A percentile compares a stretch with the other conserved stretches of the same genome.
Evolutionary conservation across 2,113 vertebrate species (phyloP).

Genomic region (Cariama cristata): DNA sequence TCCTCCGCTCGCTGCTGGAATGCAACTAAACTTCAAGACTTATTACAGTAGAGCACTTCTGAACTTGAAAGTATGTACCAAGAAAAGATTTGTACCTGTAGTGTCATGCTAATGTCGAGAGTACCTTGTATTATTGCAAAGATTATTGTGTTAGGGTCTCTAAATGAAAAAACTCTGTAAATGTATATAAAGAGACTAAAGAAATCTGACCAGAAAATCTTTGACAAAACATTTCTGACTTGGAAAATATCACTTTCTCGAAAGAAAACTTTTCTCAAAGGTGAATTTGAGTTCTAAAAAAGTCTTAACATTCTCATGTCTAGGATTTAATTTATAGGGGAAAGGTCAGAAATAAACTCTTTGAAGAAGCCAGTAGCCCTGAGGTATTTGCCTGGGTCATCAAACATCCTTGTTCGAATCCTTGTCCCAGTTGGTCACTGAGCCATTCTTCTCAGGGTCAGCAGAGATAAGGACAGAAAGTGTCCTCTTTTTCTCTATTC

Average conservation of each 20-base stretch:
- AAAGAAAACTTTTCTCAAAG: neutral
- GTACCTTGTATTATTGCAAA: neutral
- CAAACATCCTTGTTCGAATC: neutral
- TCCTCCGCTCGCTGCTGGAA: neutral
- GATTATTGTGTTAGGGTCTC: neutral
- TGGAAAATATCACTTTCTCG: neutral
- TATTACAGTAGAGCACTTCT: neutral
- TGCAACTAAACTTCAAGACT: neutral
- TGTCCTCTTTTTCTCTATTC: neutral
- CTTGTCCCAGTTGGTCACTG: neutral
- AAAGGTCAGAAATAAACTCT: constrained; percentile 9
- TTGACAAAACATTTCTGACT: neutral
- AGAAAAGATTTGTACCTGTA: neutral
- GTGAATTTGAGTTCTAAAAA: neutral
- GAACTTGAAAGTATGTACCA: neutral
- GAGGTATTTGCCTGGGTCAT: neutral
- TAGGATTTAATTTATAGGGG: neutral
- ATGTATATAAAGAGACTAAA: neutral
- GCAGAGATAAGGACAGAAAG: neutral
- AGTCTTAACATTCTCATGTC: neutral
- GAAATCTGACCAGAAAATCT: neutral
- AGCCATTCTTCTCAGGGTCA: neutral
- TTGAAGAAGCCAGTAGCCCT: neutral
- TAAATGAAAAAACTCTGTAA: neutral
- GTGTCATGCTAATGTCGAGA: neutral